These are phyloP conservation scores for Istiophorus platypterus DNA, from an alignment of 2,113 vertebrate species.

Conservation along the genomic window DNA sequence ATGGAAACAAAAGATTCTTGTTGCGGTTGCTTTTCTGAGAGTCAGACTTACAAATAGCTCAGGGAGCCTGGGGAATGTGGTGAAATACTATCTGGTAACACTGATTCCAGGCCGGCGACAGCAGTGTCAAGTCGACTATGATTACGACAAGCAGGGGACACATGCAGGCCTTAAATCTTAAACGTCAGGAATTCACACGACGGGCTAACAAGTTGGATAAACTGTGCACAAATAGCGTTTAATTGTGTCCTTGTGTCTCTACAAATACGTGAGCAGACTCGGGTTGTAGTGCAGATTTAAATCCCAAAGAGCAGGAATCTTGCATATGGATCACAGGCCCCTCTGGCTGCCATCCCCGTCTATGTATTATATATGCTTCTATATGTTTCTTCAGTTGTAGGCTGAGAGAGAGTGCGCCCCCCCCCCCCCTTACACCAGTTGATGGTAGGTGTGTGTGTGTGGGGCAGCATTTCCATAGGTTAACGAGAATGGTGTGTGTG, in stretches of 20 bases:
- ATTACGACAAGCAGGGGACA: constrained; percentile 27
- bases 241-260: constrained; percentile 49
- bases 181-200: constrained; percentile 1
- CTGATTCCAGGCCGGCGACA: constrained; percentile 28
- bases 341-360: constrained; percentile 33
- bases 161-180: constrained; percentile 13
- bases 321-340: constrained; percentile 28
- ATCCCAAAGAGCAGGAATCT: constrained; percentile 24
- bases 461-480: constrained; percentile 21
- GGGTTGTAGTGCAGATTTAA: constrained; percentile 10
- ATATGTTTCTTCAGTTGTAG: constrained; percentile 25
- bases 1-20: constrained; percentile 73
- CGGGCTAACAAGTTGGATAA: constrained; percentile 19
- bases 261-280: constrained; percentile 30
- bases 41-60: constrained; percentile 67
- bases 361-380: constrained; percentile 46
- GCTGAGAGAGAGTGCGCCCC: too few species aligned
- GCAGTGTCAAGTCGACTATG: constrained; percentile 48
- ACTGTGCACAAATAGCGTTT: constrained; percentile 25
- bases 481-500: too few species aligned
- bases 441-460: too few species aligned
- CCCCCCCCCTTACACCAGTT: too few species aligned
- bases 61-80: constrained; percentile 36
- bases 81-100: constrained; percentile 47
- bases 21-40: constrained; percentile 26